Percentiles rank a stretch among this genome's conserved stretches.
Conservation (phyloP, 64 coral and sea anemone genomes). For the Exaiptasia diaphana region DNA sequence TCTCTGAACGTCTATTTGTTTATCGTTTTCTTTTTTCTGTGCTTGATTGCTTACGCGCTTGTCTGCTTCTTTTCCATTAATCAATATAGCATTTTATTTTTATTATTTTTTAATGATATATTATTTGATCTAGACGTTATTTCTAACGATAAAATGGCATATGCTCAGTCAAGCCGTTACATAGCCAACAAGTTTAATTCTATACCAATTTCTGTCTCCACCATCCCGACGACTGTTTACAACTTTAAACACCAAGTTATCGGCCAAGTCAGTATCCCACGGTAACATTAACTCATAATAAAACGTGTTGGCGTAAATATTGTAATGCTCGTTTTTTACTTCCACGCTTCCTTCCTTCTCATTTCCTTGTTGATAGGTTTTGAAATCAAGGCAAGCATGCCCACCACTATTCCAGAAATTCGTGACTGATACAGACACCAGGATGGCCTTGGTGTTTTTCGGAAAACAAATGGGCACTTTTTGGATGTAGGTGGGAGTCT, state of each 20-base stretch:
- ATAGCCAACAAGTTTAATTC: slow-evolving; percentile 45
- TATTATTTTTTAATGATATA: no score
- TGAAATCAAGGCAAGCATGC: slow-evolving; percentile 66
- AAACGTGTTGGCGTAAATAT: slow-evolving; percentile 66
- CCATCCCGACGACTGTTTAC: slow-evolving; percentile 31
- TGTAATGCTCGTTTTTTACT: slow-evolving; percentile 49
- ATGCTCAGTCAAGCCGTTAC: slow-evolving; percentile 29
- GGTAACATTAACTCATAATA: slow-evolving; percentile 73
- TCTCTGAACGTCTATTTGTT: no score
- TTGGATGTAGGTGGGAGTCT: slow-evolving; percentile 52
- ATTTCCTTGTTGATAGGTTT: slow-evolving; percentile 63
- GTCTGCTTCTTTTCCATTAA: no score
- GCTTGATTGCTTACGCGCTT: no score
- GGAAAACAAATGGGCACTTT: slow-evolving; percentile 48
- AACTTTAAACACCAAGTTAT: slow-evolving; percentile 62
- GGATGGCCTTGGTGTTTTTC: slow-evolving; percentile 57
- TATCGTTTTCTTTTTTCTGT: no score
- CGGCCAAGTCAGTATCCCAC: slow-evolving; percentile 44
- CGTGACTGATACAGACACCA: slow-evolving; percentile 53
- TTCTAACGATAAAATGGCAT: no score
- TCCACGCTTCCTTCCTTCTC: slow-evolving; percentile 36
- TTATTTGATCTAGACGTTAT: no score
- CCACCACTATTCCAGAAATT: slow-evolving; percentile 44
- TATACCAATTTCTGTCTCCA: slow-evolving; percentile 58
- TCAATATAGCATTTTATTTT: no score